A percentile compares a stretch with the other conserved stretches of the same genome.
phyloP scores from a whole-genome alignment of 1,140 invertebrate genomes.

The Elymnias hypermnestra region DNA sequence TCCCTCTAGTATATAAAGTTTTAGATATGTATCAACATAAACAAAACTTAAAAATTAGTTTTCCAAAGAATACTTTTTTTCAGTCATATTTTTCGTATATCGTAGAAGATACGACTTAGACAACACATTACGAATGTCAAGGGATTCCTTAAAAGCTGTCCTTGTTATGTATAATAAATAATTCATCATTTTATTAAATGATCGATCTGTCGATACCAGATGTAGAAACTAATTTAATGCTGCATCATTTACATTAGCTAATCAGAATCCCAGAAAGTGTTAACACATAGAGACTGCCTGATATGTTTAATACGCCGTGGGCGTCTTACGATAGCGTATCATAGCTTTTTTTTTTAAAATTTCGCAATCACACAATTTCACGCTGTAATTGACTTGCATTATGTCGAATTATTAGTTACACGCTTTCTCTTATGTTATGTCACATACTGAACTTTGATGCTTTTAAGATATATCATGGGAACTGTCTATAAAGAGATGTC shows the following conservation, averaged over 20 bases:
- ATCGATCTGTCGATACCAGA: too few relatives aligned
- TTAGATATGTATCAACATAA: too few relatives aligned
- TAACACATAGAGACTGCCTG: not conserved
- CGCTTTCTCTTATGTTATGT: constrained; percentile 14
- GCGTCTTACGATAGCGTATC: not conserved
- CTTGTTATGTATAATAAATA: too few relatives aligned
- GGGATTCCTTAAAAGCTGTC: too few relatives aligned
- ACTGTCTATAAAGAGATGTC: constrained; percentile 13
- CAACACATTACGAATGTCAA: too few relatives aligned
- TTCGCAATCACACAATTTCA: not conserved
- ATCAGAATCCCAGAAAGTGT: not conserved
- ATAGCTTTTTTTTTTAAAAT: constrained; percentile 1
- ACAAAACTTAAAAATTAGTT: too few relatives aligned
- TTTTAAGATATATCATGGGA: constrained; percentile 21
- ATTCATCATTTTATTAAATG: too few relatives aligned
- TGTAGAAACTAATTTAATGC: too few relatives aligned
- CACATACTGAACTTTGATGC: constrained; percentile 17
- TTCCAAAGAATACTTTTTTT: too few relatives aligned
- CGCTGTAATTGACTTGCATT: constrained; percentile 11
- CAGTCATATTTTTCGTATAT: too few relatives aligned
- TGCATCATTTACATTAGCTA: not conserved
- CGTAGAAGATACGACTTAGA: too few relatives aligned
- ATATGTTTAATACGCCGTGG: not conserved
- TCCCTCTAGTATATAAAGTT: too few relatives aligned
- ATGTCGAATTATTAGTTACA: constrained; percentile 14